phyloP scores from a whole-genome alignment of 2,113 vertebrate genomes.

The Stercorarius parasiticus region DNA sequence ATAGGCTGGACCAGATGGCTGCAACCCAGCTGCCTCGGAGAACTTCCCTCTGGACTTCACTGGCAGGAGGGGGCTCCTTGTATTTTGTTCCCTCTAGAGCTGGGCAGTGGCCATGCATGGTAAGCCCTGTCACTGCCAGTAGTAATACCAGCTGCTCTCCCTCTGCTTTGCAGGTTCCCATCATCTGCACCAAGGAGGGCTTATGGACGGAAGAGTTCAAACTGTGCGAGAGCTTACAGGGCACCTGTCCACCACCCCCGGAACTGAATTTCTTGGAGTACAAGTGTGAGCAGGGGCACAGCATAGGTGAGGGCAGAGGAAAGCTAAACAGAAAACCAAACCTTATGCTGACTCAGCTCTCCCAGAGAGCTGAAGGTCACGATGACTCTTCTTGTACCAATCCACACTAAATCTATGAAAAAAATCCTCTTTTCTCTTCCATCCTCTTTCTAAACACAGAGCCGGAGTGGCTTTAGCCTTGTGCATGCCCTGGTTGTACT shows the following conservation, averaged over 20 bases:
- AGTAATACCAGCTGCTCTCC: neutral
- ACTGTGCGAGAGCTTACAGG: slow-evolving; percentile 83
- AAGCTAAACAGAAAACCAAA: neutral
- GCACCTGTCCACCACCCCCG: slow-evolving; percentile 78
- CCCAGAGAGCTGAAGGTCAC: neutral
- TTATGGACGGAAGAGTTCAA: slow-evolving; percentile 87
- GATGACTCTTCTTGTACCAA: neutral
- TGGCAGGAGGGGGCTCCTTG: neutral
- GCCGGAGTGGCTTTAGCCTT: neutral
- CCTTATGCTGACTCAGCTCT: neutral
- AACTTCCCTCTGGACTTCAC: neutral
- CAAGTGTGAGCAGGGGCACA: slow-evolving; percentile 83
- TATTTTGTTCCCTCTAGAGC: accelerated
- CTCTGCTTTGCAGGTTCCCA: slow-evolving; percentile 75
- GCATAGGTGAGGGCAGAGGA: slow-evolving; percentile 78
- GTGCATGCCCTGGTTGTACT: neutral
- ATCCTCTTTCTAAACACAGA: neutral
- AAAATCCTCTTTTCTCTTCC: neutral
- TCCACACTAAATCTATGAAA: neutral
- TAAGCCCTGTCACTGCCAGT: neutral
- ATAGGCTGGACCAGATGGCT: neutral
- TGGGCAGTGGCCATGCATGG: neutral
- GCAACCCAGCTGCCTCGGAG: neutral
- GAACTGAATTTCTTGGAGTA: slow-evolving; percentile 87
- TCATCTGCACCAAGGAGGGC: slow-evolving; percentile 88